These are phyloP conservation scores for Sturmia bella DNA, from an alignment of 2,888 invertebrate species.

Conservation along the genomic window DNA sequence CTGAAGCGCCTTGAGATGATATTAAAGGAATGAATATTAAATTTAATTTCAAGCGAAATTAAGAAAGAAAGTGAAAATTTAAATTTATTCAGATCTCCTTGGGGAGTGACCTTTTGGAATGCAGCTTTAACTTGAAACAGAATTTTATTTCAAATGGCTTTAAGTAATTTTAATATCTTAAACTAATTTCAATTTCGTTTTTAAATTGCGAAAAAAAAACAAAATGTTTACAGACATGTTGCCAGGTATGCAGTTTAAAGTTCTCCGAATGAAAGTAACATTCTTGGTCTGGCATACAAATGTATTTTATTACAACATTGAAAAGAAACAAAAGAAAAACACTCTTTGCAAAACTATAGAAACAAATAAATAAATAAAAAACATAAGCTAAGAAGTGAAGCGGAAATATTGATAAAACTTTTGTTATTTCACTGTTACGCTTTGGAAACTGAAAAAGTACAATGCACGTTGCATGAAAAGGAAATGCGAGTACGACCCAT, in stretches of 20 bases:
- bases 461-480: background rate
- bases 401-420: conserved; percentile 70
- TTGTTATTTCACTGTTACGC: conserved; percentile 46
- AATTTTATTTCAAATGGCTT: too few relatives aligned
- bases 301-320: background rate
- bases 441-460: conserved; percentile 17
- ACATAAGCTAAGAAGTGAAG: conserved; percentile 65
- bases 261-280: conserved; percentile 10
- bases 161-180: background rate
- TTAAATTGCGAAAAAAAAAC: conserved; percentile 18
- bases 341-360: conserved; percentile 20
- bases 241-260: conserved; percentile 39
- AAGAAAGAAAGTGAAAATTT: too few relatives aligned
- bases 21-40: too few relatives aligned
- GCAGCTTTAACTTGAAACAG: too few relatives aligned
- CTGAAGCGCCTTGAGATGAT: too few relatives aligned
- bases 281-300: background rate
- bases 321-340: conserved; percentile 16
- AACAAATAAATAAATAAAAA: conserved; percentile 45
- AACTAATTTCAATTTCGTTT: conserved; percentile 11
- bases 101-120: too few relatives aligned
- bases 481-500: background rate
- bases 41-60: too few relatives aligned
- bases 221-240: background rate
- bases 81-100: too few relatives aligned